Base-by-base conservation (phyloP, 2,888 invertebrate species). In the Machimus atricapillus region DNA sequence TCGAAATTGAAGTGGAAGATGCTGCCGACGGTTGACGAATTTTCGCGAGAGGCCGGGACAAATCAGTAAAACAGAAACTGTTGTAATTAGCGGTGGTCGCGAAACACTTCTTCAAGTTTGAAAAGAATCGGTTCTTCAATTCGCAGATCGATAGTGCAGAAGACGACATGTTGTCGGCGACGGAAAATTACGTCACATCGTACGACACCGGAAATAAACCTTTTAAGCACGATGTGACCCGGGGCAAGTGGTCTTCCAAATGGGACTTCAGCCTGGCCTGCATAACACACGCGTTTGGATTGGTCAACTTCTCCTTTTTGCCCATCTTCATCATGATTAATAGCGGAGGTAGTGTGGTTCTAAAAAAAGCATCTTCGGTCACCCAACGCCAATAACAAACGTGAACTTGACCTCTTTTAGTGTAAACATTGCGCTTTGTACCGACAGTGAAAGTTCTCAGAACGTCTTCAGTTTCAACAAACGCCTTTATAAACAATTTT, bases 281-380 rank as follows among this genome's bases (percentile, higher is more conserved):
- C 90, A 94, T 97, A 83, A 96, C 96, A 19, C 96, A 96, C 90
- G 96, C 96, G 34, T 96, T 97, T 87, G 97, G 96, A 73, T 95
- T 97, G 87, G 96, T 96, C 88, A 96, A 96, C 91, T 95, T 97
- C 79, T 96, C 96, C 95, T 94, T 97, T 90, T 96, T 97, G 91
- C 96, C 91, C 1, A 90, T 91, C 85, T 91, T 90, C 88, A 91
- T 90, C 3, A 88, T 91, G 19, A 88, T 90, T 23, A 89, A 90
- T 14, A 90, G 91, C 58, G 92, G 92, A 87, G 90, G 92, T 92
- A 90, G 4, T 34, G 34, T 34, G 34, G 34, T 5, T 34, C 34
- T 34, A 34, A 23, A 86, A 58, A 66, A 23, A 12, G 34, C 6
- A 66, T 19, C 12, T 66, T 66, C 2, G 27, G 40, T 31, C 14